Percentiles rank a stretch among this genome's conserved stretches.
phyloP scores from a whole-genome alignment of 2,113 vertebrate species.

The Cephalopterus ornatus region DNA sequence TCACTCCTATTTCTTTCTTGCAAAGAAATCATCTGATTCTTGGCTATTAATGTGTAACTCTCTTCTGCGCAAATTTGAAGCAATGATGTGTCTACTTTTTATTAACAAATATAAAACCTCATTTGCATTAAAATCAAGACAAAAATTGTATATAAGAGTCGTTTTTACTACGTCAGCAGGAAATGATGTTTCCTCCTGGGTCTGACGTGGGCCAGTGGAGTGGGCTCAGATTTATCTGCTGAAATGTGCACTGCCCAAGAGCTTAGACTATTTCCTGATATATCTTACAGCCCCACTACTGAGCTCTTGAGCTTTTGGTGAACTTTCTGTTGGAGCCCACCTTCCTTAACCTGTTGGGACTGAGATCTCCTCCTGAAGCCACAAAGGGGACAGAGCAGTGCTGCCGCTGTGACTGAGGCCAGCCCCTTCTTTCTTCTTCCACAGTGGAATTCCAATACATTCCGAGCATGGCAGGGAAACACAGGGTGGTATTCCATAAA shows the following conservation, averaged over 20 bases:
- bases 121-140: neutral
- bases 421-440: neutral
- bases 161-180: neutral
- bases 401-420: fast-evolving
- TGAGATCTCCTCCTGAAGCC: neutral
- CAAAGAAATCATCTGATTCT: neutral
- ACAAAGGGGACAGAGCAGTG: fast-evolving
- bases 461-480: neutral
- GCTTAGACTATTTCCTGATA: neutral
- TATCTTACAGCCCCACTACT: neutral
- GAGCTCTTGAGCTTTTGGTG: neutral
- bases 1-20: neutral
- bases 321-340: neutral
- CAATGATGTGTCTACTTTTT: neutral
- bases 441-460: neutral
- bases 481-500: neutral
- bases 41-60: neutral
- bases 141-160: neutral
- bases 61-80: neutral
- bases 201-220: neutral
- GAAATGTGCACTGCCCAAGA: neutral
- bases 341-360: neutral
- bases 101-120: neutral
- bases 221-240: neutral
- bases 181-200: neutral